Conservation (phyloP, 2,888 invertebrate genomes). For the Abrostola triplasia region DNA sequence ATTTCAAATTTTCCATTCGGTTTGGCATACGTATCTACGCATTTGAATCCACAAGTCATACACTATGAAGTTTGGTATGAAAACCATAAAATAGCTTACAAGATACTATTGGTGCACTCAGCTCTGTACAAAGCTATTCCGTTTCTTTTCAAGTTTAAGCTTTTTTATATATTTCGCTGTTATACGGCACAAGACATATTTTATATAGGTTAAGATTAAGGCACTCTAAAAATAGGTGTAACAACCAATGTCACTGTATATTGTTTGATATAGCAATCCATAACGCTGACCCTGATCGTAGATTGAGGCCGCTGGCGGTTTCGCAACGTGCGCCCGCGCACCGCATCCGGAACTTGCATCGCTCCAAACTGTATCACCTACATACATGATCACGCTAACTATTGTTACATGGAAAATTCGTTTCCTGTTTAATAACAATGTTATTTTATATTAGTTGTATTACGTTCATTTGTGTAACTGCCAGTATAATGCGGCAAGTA, state of each 20-base stretch:
- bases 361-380: conserved; percentile 55
- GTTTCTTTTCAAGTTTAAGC: no score
- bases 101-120: no score
- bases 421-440: conserved; percentile 43
- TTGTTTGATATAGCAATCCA: conserved; percentile 49
- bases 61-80: no score
- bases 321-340: conserved; percentile 50
- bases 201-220: conserved; percentile 6
- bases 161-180: no score
- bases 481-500: background rate
- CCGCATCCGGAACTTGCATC: conserved; percentile 56
- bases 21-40: no score
- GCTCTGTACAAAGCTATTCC: no score
- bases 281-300: conserved; percentile 59
- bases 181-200: background rate
- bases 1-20: no score
- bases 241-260: conserved; percentile 50
- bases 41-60: no score
- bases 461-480: conserved; percentile 14
- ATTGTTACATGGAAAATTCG: conserved; percentile 40
- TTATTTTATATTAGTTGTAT: conserved; percentile 15
- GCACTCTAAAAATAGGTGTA: conserved; percentile 17
- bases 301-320: conserved; percentile 54
- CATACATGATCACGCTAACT: conserved; percentile 49
- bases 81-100: no score